Evolutionary conservation across 2,888 invertebrate genomes (phyloP).

Genomic region (Lochmaea crataegi): DNA sequence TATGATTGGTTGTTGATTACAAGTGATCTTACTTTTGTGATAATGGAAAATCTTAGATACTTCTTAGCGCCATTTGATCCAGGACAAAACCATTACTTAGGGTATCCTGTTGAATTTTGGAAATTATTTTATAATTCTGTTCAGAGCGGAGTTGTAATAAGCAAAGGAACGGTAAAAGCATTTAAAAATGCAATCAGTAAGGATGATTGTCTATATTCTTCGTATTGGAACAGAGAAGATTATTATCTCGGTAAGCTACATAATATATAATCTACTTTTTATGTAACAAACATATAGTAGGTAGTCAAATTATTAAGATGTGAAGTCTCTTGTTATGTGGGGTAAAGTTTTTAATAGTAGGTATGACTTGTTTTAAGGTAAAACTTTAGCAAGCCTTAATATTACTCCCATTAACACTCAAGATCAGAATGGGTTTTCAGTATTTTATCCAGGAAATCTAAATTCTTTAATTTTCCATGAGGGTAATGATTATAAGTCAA

Average conservation of each 20-base stretch:
- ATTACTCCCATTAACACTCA: constrained; percentile 68
- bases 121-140: constrained; percentile 68
- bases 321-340: not conserved
- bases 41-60: constrained; percentile 69
- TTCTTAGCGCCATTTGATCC: constrained; percentile 66
- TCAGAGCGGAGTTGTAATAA: constrained; percentile 70
- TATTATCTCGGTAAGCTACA: constrained; percentile 67
- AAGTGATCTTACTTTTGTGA: constrained; percentile 68
- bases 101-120: constrained; percentile 69
- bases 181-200: constrained; percentile 57
- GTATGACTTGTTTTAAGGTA: constrained; percentile 61
- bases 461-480: constrained; percentile 63
- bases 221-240: constrained; percentile 71
- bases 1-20: constrained; percentile 69
- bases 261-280: not conserved
- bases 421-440: constrained; percentile 65
- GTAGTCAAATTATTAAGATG: not conserved
- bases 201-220: constrained; percentile 64
- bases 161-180: constrained; percentile 64
- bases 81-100: constrained; percentile 67
- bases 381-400: constrained; percentile 66
- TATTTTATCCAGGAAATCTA: constrained; percentile 68
- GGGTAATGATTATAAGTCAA: constrained; percentile 66
- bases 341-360: not conserved
- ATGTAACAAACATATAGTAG: not conserved